Conservation (phyloP, 2,888 invertebrate species). For the Acholoe squamosa region DNA sequence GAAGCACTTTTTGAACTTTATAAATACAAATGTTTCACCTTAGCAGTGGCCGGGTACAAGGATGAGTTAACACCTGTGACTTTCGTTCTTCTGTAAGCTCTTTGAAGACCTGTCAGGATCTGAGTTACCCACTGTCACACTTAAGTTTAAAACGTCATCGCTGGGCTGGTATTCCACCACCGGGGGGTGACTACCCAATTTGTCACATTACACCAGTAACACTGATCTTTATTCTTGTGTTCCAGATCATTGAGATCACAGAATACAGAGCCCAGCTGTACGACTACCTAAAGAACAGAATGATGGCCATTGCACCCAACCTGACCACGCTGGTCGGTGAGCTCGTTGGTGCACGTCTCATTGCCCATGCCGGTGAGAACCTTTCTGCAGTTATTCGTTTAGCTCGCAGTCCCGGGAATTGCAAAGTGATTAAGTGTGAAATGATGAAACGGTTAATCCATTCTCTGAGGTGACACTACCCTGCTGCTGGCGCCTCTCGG, state of each 20-base stretch:
- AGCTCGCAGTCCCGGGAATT: neutral
- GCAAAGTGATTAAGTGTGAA: neutral
- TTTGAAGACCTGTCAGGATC: slow-evolving; percentile 18
- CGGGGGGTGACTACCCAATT: neutral
- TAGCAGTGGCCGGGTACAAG: neutral
- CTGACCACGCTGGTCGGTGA: slow-evolving; percentile 97
- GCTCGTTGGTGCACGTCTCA: slow-evolving; percentile 96
- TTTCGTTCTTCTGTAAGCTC: slow-evolving; percentile 53
- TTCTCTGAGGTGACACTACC: slow-evolving; percentile 38
- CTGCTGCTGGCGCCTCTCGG: slow-evolving; percentile 38
- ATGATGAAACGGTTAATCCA: slow-evolving; percentile 58
- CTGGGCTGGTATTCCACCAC: too few species aligned
- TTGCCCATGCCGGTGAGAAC: slow-evolving; percentile 93
- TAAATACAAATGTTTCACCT: too few species aligned
- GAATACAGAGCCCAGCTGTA: slow-evolving; percentile 95
- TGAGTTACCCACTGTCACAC: slow-evolving; percentile 30
- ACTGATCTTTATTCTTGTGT: neutral
- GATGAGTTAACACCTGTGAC: slow-evolving; percentile 45
- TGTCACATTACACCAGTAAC: neutral
- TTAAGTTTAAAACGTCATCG: too few species aligned
- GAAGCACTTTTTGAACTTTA: too few species aligned
- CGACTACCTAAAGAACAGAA: slow-evolving; percentile 95
- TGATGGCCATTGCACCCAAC: slow-evolving; percentile 99
- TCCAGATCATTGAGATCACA: slow-evolving; percentile 92
- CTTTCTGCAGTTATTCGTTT: neutral